Evolutionary conservation across 2,113 vertebrate species (phyloP).

Genomic region (Lonchura striata): DNA sequence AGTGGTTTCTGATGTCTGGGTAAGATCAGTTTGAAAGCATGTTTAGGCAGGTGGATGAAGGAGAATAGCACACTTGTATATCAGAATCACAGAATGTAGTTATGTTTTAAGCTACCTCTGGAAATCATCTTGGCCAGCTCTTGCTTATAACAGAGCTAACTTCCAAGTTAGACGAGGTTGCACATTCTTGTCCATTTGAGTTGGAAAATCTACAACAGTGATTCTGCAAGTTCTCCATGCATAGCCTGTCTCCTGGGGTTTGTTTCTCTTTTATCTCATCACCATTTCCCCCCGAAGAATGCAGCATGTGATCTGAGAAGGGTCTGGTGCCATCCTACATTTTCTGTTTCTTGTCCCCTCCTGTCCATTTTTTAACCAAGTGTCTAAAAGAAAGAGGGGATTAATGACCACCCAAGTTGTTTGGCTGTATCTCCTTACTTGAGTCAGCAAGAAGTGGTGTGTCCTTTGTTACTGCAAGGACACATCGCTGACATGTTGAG

Average conservation of each 20-base stretch:
- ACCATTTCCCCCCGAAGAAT: background rate
- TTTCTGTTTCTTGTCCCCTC: background rate
- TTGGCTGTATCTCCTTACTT: background rate
- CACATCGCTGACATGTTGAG: accelerated
- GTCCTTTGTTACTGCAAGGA: background rate
- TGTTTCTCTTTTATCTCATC: background rate
- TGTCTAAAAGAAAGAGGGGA: background rate
- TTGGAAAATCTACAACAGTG: background rate
- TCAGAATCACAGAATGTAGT: background rate
- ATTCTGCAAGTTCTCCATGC: background rate
- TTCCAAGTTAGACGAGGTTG: background rate
- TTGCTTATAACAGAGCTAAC: background rate
- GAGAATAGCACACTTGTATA: background rate
- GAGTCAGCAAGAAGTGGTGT: background rate
- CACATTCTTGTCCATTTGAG: background rate
- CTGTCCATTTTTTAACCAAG: background rate
- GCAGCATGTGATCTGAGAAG: background rate
- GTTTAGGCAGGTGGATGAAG: background rate
- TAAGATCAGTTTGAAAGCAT: background rate
- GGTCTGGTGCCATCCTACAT: background rate
- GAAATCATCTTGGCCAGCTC: background rate
- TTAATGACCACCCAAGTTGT: background rate
- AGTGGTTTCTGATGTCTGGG: background rate
- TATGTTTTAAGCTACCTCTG: background rate
- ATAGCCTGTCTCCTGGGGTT: accelerated